Base-by-base conservation (phyloP, 2,113 vertebrate species). In the Okapia johnstoni region DNA sequence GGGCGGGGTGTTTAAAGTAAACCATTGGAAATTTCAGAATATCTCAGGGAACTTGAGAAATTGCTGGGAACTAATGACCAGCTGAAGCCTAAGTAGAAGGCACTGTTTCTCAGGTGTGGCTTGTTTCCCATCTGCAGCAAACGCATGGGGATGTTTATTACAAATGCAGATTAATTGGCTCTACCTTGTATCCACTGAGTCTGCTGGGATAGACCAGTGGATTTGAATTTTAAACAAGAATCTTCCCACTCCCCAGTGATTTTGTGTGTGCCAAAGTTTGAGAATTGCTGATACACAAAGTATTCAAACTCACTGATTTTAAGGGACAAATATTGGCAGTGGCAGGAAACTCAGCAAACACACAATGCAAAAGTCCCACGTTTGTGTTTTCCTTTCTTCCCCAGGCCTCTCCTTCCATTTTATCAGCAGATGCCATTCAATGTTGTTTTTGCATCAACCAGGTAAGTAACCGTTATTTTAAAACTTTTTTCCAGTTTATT, bases 391-490 rank as follows among this genome's bases (percentile, higher is more conserved):
- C 8, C 73, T 98, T 98, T 93, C 93, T 87, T 80, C 61, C 60
- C n/a, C 96, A 99, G 99, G 63, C 99, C 99, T 85, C 98, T 99
- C 52, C 95, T 99, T 63, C 97, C 98, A 17, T 99, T 97, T 95
- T 83, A 92, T 66, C 98, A 99, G 54, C 97, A 98, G 61, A 48
- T 98, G 58, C 98, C 99, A 30, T 79, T 97, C 40, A 92, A 77
- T 95, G 96, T 98, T 93, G 52, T 98, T 90, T 99, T 98, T 81
- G 60, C 98, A 55, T 33, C 97, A 88, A 54, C 97, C 85, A 98
- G 96, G 99, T 99, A 99, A 99, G 99, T 99, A 97, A 28, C 83
- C 43, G 52, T 89, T 95, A 33, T n/a, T 97, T 96, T 30, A 93
- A 85, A 88, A 76, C 23, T 33, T 33, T 63, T 85, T 52, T 46